phyloP scores from a whole-genome alignment of 2,113 vertebrate genomes.

The Arothron firmamentum region DNA sequence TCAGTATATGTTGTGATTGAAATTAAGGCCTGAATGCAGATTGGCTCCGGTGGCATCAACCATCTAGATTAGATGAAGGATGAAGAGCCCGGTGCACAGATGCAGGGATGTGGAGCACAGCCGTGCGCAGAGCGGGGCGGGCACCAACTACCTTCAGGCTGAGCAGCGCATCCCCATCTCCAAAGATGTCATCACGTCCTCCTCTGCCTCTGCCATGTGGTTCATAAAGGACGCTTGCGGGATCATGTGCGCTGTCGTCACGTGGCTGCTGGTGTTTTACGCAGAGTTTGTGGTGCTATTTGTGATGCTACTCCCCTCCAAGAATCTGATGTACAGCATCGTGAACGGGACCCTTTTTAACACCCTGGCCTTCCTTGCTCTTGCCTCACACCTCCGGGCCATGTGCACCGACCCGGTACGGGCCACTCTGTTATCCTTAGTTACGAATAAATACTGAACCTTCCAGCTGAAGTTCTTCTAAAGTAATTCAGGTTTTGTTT shows the following conservation, averaged over 20 bases:
- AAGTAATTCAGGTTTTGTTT: conserved; percentile 3
- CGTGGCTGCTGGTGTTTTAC: conserved; percentile 95
- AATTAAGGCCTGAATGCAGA: conserved; percentile 22
- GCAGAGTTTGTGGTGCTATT: conserved; percentile 96
- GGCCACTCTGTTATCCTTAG: conserved; percentile 15
- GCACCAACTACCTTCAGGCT: conserved; percentile 77
- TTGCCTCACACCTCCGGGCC: conserved; percentile 93
- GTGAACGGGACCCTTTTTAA: conserved; percentile 93
- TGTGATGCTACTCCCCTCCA: conserved; percentile 93
- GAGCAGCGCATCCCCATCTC: conserved; percentile 87
- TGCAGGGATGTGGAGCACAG: conserved; percentile 83
- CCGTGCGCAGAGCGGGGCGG: conserved; percentile 78
- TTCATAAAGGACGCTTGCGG: conserved; percentile 96
- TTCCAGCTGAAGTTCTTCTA: too few species aligned
- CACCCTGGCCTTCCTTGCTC: conserved; percentile 88
- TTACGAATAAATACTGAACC: too few species aligned
- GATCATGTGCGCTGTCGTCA: conserved; percentile 90
- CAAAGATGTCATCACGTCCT: conserved; percentile 75
- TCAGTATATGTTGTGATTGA: conserved; percentile 52
- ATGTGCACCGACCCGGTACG: conserved; percentile 99
- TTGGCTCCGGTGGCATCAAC: conserved; percentile 13
- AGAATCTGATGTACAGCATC: conserved; percentile 88
- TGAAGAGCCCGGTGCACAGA: conserved; percentile 87
- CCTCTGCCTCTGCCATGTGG: conserved; percentile 86
- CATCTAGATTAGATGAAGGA: conserved; percentile 72